These are phyloP conservation scores for Drosophila neutralis DNA, from an alignment of 2,888 invertebrate genomes.

Conservation along the genomic window DNA sequence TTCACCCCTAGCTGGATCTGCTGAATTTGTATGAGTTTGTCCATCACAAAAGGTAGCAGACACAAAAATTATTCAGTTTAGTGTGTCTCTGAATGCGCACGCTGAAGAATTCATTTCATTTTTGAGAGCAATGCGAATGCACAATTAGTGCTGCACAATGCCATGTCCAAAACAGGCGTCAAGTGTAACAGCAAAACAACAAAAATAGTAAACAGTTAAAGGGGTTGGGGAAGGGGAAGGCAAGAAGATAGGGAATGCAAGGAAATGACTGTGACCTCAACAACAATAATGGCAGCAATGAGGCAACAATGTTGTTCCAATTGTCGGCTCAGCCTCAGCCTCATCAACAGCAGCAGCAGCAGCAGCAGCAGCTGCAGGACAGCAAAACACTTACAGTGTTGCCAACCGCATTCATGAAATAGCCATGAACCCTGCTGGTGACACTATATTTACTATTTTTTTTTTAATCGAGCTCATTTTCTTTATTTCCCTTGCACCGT, in stretches of 20 bases:
- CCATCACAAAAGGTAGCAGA: neutral
- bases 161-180: slow-evolving; percentile 38
- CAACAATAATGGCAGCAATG: slow-evolving; percentile 49
- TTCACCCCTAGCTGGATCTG: neutral
- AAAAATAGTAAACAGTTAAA: slow-evolving; percentile 15
- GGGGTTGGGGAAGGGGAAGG: slow-evolving; percentile 5
- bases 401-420: slow-evolving; percentile 42
- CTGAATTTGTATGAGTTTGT: neutral
- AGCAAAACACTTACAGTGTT: slow-evolving; percentile 48
- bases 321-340: slow-evolving; percentile 54
- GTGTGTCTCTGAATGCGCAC: slow-evolving; percentile 25
- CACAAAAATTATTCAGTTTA: neutral
- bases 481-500: slow-evolving; percentile 56
- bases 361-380: slow-evolving; percentile 13
- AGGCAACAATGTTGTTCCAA: slow-evolving; percentile 45
- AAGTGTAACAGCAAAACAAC: slow-evolving; percentile 34
- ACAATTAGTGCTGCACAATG: slow-evolving; percentile 59
- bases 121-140: slow-evolving; percentile 37
- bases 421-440: slow-evolving; percentile 14
- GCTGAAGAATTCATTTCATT: slow-evolving; percentile 24
- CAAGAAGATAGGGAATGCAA: neutral
- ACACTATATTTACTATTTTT: slow-evolving; percentile 9
- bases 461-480: slow-evolving; percentile 47
- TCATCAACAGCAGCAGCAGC: slow-evolving; percentile 18
- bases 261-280: slow-evolving; percentile 32